phyloP scores from a whole-genome alignment of 2,797 vertebrate genomes.

The Protosalanx chinensis region DNA sequence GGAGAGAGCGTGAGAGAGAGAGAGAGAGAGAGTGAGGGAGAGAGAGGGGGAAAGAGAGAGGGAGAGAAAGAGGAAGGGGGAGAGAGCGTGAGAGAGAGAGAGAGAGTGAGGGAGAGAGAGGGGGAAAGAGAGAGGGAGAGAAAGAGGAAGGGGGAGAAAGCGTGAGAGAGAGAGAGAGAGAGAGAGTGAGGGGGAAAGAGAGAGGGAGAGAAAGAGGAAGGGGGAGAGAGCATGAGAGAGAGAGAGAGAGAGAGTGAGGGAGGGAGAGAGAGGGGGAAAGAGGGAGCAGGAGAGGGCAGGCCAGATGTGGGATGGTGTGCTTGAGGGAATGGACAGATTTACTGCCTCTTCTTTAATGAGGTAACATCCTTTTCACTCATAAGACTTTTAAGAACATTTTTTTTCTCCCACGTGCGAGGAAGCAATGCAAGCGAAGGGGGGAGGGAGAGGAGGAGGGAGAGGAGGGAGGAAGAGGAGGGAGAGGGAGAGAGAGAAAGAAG shows the following conservation, averaged over 20 bases:
- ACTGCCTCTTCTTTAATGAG: slow-evolving; percentile 73
- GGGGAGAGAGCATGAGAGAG: slow-evolving; percentile 23
- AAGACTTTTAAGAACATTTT: slow-evolving; percentile 65
- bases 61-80: too few species aligned
- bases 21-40: too few species aligned
- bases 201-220: too few species aligned
- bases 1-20: too few species aligned
- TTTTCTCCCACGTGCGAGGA: slow-evolving; percentile 64
- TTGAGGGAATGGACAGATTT: slow-evolving; percentile 73
- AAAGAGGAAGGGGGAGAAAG: too few species aligned
- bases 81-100: too few species aligned
- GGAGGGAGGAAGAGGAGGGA: background rate
- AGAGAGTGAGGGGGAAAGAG: too few species aligned
- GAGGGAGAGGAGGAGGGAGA: slow-evolving; percentile 21
- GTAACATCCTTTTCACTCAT: slow-evolving; percentile 77
- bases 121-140: background rate
- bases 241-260: slow-evolving; percentile 11
- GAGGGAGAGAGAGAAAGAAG: background rate
- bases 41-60: too few species aligned
- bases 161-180: too few species aligned
- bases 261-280: slow-evolving; percentile 4
- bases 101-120: too few species aligned
- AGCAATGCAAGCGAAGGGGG: slow-evolving; percentile 38
- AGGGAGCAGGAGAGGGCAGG: background rate
- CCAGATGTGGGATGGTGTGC: slow-evolving; percentile 69